phyloP scores from a whole-genome alignment of 2,797 vertebrate genomes.

The Strix occidentalis region DNA sequence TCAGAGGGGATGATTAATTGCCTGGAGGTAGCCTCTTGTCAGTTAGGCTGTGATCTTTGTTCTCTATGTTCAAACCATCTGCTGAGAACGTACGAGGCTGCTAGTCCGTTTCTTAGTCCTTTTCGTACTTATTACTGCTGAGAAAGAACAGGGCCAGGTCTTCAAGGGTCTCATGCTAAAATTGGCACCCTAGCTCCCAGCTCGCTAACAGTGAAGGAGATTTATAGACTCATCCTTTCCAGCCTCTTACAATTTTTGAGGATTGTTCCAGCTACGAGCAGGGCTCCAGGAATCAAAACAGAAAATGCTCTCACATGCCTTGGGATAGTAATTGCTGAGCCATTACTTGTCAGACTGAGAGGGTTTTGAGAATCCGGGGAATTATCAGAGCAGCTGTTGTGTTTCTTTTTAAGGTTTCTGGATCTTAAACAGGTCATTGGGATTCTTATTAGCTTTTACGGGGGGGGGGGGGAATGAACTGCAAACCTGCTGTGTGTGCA shows the following conservation, averaged over 20 bases:
- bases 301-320: constrained; percentile 39
- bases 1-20: constrained; percentile 87
- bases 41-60: constrained; percentile 88
- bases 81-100: constrained; percentile 77
- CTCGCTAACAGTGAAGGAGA: background rate
- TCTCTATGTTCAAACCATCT: constrained; percentile 84
- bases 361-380: constrained; percentile 50
- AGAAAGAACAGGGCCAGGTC: constrained; percentile 70
- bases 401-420: constrained; percentile 64
- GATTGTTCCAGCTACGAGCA: constrained; percentile 19
- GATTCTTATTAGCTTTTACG: constrained; percentile 52
- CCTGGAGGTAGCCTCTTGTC: constrained; percentile 84
- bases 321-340: constrained; percentile 53
- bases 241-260: constrained; percentile 27
- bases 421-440: constrained; percentile 57
- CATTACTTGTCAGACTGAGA: constrained; percentile 61
- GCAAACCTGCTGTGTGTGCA: background rate
- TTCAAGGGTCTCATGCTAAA: constrained; percentile 67
- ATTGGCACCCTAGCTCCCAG: constrained; percentile 24
- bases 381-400: constrained; percentile 59
- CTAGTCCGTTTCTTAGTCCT: constrained; percentile 75
- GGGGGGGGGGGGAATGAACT: background rate
- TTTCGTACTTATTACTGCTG: constrained; percentile 74
- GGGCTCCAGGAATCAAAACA: constrained; percentile 35
- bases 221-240: constrained; percentile 55